Evolutionary conservation across 2,888 invertebrate species (phyloP), one percentile per base, ranked within the genome.

Genomic region (Drosophila formosana): DNA sequence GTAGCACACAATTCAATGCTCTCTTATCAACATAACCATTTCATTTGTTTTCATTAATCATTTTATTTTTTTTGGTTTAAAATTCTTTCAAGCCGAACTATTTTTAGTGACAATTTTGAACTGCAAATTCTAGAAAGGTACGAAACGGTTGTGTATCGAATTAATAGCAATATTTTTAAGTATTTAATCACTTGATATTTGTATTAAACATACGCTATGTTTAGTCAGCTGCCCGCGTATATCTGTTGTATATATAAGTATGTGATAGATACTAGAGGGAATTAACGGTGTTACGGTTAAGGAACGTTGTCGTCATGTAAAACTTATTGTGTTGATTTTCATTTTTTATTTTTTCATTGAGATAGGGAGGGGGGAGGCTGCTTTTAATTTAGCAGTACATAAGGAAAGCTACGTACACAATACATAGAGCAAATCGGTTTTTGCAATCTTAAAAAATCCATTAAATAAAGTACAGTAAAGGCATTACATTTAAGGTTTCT

Each of bases 111-210:
- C 70, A 92, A 91, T 91, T 91, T 91, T 90, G 90, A 92, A 91
- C 91, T 91, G 91, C 91, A 88, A 90, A 89, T 91, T 90, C 89
- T 87, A 81, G 75, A 91, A 91, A 92, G 92, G 92, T 92, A 92
- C 92, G 88, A 86, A 82, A 77, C 64, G 37, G 56, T 71, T 64
- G 64, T 67, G 37, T 37, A 64, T 64, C 71, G 58, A 56, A 62
- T 72, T 64, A 57, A 52, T 67, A 68, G 72, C 46, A 58, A 69
- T 66, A 71, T 64, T 67, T 67, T 57, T 61, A 62, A 51, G 63
- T 69, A 45, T 77, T 41, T 46, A 60, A 71, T 70, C 50, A 55
- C 56, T 64, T 60, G 68, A 37, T 70, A 57, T 63, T 63, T 69
- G 43, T 58, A 41, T 49, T 47, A 72, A 66, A 50, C 47, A 69